Evolutionary conservation across 1,140 invertebrate genomes (phyloP), one percentile per base, ranked within the genome.

Genomic region (Sycophila sp.): DNA sequence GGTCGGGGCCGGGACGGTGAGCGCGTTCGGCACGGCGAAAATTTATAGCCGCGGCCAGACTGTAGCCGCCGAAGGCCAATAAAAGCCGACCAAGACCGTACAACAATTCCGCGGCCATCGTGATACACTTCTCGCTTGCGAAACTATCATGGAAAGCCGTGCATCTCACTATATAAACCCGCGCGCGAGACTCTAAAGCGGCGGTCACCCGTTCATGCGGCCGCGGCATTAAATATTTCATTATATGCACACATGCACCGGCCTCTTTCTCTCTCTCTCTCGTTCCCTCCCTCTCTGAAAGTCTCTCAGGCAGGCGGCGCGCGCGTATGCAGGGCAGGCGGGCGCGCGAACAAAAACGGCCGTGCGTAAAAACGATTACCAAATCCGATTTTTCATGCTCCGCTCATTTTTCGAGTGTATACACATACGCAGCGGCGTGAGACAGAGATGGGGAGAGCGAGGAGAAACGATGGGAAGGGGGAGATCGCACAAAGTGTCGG

Each of bases 311-410:
- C 38, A 32, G 11, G 11, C 56, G 28, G 53, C 7, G 56, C 45
- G 34, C 45, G 5, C 17, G 17, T 28, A 24, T 30, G 17, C 28
- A 8, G 56, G 22, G n/a, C 42, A 13, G 38, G 19, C 53, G 45
- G 8, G 30, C 28, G n/a, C n/a, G n/a, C n/a, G n/a, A n/a, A n/a
- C n/a, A n/a, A n/a, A n/a, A n/a, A n/a, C n/a, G n/a, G n/a, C n/a
- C n/a, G 28, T 53, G 28, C 56, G 58, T 69, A 19, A 58, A n/a
- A 47, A 58, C 69, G 69, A 71, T 71, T 71, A 71, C 30, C 30
- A 8, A 66, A 71, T 71, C 62, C 62, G 69, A 71, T 66, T 71
- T 65, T 65, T 71, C 62, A 71, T 30, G 69, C 30, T 40, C 13
- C 69, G 69, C 30, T 51, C 69, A 45, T 32, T 30, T 59, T 32